These are phyloP conservation scores for Phymorhynchus buccinoides DNA, from an alignment of 1,140 invertebrate genomes.

Conservation along the genomic window DNA sequence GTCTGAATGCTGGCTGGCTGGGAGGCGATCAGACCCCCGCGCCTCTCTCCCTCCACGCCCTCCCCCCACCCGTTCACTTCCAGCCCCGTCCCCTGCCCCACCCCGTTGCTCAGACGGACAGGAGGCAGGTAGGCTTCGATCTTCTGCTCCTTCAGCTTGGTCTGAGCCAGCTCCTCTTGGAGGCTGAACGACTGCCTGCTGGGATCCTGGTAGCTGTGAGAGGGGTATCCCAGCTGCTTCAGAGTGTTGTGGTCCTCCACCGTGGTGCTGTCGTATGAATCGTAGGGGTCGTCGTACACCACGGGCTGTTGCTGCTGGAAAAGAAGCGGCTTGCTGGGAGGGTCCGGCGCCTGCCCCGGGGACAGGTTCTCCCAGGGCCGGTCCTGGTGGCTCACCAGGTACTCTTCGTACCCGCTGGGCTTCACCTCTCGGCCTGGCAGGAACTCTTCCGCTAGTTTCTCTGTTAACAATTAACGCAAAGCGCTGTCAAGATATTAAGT, in stretches of 20 bases:
- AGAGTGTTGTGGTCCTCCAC: slow-evolving; percentile 32
- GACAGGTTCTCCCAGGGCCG: slow-evolving; percentile 56
- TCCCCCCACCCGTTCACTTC: neutral
- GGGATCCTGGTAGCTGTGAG: neutral
- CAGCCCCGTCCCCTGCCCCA: neutral
- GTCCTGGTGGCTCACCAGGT: slow-evolving; percentile 57
- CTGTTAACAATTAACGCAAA: slow-evolving; percentile 57
- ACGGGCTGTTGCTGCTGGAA: slow-evolving; percentile 26
- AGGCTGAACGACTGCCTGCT: slow-evolving; percentile 4
- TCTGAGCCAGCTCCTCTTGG: neutral
- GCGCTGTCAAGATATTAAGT: too few relatives aligned
- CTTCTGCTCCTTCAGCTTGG: slow-evolving; percentile 33
- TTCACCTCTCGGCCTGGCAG: slow-evolving; percentile 55
- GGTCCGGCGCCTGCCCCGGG: slow-evolving; percentile 30
- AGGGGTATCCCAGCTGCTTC: slow-evolving; percentile 4
- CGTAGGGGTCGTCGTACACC: slow-evolving; percentile 65
- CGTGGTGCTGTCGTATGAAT: slow-evolving; percentile 42
- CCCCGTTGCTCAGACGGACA: neutral
- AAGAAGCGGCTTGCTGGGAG: slow-evolving; percentile 15
- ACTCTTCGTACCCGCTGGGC: slow-evolving; percentile 62
- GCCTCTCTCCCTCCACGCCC: neutral
- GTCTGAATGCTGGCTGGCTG: slow-evolving; percentile 49
- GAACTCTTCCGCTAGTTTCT: slow-evolving; percentile 54
- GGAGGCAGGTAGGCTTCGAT: slow-evolving; percentile 32
- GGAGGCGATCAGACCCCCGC: slow-evolving; percentile 45